These are phyloP conservation scores for Rhizomys pruinosus DNA, from an alignment of 2,113 vertebrate genomes.

Conservation along the genomic window DNA sequence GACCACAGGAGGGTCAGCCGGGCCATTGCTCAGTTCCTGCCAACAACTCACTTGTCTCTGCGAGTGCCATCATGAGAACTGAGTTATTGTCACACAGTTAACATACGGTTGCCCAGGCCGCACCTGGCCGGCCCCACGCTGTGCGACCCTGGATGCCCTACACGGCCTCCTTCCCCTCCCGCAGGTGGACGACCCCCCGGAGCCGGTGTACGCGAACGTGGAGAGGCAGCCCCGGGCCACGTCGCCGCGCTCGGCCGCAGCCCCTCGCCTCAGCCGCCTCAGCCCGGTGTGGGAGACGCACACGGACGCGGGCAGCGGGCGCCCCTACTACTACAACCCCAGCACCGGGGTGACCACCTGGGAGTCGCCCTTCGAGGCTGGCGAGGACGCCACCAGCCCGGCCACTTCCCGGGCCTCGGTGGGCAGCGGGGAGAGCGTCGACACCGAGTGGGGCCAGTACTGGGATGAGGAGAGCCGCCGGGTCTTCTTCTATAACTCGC, in stretches of 20 bases:
- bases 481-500: conserved; percentile 93
- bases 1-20: background rate
- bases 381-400: conserved; percentile 79
- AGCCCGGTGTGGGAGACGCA: conserved; percentile 92
- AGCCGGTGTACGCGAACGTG: conserved; percentile 93
- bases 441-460: conserved; percentile 90
- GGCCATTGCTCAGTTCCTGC: background rate
- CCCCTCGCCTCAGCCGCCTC: background rate
- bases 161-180: background rate
- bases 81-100: background rate
- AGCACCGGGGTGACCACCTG: conserved; percentile 93
- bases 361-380: conserved; percentile 91
- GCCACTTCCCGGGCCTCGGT: conserved; percentile 65
- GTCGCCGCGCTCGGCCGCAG: background rate
- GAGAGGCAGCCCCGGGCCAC: conserved; percentile 83
- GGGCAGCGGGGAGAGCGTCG: conserved; percentile 77
- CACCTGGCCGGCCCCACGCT: no score
- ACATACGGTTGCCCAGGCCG: no score
- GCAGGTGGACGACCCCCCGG: background rate
- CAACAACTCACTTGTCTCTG: background rate
- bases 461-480: conserved; percentile 91
- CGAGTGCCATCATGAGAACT: background rate
- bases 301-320: conserved; percentile 90
- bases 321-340: conserved; percentile 93
- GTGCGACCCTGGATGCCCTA: background rate